Evolutionary conservation across 30 jellyfish, hydroid and myxozoan genomes (phyloP).

Genomic region (Chrysaora quinquecirrha): DNA sequence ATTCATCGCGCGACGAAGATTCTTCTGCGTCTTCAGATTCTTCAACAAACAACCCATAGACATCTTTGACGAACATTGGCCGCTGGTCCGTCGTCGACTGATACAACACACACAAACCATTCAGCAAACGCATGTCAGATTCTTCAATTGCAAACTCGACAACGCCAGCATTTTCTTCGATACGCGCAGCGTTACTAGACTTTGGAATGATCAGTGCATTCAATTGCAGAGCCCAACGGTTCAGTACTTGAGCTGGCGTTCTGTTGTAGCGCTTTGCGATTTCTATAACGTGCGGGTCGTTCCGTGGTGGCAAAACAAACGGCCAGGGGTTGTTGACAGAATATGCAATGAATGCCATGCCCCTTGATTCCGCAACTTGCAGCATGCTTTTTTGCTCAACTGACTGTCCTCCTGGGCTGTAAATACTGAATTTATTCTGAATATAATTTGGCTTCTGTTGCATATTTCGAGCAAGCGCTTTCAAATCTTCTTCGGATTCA

Average conservation of each 20-base stretch:
- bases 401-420: slow-evolving; percentile 62
- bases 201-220: slow-evolving; percentile 56
- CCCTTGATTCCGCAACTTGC: slow-evolving; percentile 33
- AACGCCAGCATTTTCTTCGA: slow-evolving; percentile 52
- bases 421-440: slow-evolving; percentile 65
- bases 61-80: slow-evolving; percentile 49
- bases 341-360: slow-evolving; percentile 69
- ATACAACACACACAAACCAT: slow-evolving; percentile 41
- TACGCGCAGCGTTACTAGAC: slow-evolving; percentile 71
- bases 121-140: slow-evolving; percentile 61
- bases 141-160: slow-evolving; percentile 65
- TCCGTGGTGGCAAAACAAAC: slow-evolving; percentile 36
- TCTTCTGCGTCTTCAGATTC: not conserved
- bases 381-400: slow-evolving; percentile 44
- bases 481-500: slow-evolving; percentile 19
- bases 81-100: slow-evolving; percentile 53
- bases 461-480: slow-evolving; percentile 26
- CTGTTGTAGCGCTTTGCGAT: slow-evolving; percentile 52
- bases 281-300: slow-evolving; percentile 60
- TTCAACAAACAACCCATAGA: slow-evolving; percentile 29
- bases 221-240: slow-evolving; percentile 78
- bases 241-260: slow-evolving; percentile 43
- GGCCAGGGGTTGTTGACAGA: slow-evolving; percentile 66
- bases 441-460: slow-evolving; percentile 54
- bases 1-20: not conserved